These are phyloP conservation scores for Melipona bicolor DNA, from an alignment of 2,888 invertebrate genomes.

Conservation along the genomic window DNA sequence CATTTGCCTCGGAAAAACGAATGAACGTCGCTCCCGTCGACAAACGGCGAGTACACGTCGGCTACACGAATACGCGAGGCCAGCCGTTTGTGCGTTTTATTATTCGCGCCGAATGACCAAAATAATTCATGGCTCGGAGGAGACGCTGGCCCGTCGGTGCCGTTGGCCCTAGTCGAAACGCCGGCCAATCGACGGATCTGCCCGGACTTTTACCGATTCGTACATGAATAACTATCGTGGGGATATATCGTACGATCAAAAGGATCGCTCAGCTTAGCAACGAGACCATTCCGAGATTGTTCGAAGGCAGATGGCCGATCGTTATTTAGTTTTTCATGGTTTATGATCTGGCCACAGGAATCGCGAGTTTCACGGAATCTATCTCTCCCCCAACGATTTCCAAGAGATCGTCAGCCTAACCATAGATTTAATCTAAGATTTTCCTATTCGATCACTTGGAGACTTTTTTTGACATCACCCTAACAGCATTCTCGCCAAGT, in stretches of 20 bases:
- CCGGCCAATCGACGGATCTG: background rate
- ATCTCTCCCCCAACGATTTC: too few relatives aligned
- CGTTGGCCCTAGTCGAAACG: background rate
- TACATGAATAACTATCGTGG: background rate
- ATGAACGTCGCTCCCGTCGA: slow-evolving; percentile 72
- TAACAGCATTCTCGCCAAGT: background rate
- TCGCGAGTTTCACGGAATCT: too few relatives aligned
- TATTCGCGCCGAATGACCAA: slow-evolving; percentile 47
- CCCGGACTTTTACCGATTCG: background rate
- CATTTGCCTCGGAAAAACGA: slow-evolving; percentile 77
- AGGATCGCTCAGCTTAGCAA: background rate
- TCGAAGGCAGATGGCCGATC: too few relatives aligned
- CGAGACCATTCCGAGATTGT: too few relatives aligned
- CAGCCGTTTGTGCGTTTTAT: slow-evolving; percentile 59
- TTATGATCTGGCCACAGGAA: too few relatives aligned
- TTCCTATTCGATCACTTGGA: background rate
- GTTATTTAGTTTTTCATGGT: too few relatives aligned
- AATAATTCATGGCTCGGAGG: slow-evolving; percentile 38
- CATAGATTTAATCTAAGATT: background rate
- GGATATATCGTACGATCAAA: background rate
- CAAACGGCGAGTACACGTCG: slow-evolving; percentile 74
- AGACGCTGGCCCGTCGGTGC: background rate
- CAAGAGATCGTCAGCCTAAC: background rate
- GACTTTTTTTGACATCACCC: background rate
- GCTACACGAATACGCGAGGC: slow-evolving; percentile 68